These are phyloP conservation scores for Netta rufina DNA, from an alignment of 2,797 vertebrate species.

Conservation along the genomic window DNA sequence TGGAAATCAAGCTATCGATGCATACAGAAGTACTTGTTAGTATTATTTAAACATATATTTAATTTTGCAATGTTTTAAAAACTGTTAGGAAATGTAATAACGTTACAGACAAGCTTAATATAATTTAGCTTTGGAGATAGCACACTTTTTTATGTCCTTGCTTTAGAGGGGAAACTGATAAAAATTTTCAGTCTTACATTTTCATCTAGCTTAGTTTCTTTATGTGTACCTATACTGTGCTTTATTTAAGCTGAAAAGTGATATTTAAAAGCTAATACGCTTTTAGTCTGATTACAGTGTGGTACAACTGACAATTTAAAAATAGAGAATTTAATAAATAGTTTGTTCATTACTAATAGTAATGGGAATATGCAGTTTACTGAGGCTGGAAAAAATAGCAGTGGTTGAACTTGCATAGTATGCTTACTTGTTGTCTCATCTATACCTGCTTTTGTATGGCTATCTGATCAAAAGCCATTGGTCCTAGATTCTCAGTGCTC, in stretches of 20 bases:
- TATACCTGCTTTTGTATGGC: not conserved
- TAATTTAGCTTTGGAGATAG: constrained; percentile 11
- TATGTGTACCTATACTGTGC: not conserved
- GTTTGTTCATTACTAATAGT: not conserved
- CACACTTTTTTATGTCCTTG: not conserved
- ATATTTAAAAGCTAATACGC: not conserved
- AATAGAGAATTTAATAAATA: not conserved
- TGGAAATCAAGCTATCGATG: constrained; percentile 39
- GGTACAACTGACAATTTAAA: not conserved
- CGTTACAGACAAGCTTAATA: constrained; percentile 32
- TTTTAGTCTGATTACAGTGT: not conserved
- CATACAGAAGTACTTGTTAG: constrained; percentile 54
- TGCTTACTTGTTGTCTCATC: not conserved
- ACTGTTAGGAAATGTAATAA: constrained; percentile 33
- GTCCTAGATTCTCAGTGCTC: not conserved
- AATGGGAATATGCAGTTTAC: not conserved
- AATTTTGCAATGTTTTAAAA: constrained; percentile 11
- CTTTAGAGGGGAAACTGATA: not conserved
- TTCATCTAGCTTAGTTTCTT: not conserved
- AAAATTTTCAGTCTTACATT: constrained; percentile 3
- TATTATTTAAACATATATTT: constrained; percentile 35
- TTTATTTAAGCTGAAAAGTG: not conserved
- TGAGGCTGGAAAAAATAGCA: not conserved
- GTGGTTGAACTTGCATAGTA: not conserved
- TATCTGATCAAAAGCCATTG: not conserved